These are phyloP conservation scores for Intellagama lesueurii DNA, from an alignment of 2,797 vertebrate species.

Conservation along the genomic window DNA sequence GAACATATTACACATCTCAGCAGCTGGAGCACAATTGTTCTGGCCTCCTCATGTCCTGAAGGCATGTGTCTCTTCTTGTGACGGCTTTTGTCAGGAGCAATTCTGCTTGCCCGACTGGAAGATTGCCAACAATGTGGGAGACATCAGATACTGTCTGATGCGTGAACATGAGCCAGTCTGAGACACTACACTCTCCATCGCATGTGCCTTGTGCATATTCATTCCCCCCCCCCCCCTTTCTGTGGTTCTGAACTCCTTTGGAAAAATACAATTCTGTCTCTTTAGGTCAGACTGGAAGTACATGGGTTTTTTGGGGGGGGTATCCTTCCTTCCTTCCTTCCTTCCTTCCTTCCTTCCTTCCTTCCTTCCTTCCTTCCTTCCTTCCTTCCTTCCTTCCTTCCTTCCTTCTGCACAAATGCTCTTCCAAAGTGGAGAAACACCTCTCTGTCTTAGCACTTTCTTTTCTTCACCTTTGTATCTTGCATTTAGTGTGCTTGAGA, in stretches of 20 bases:
- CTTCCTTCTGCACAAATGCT: too few relatives aligned
- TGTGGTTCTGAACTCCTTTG: constrained; percentile 36
- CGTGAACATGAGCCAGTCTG: constrained; percentile 50
- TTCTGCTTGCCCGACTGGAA: constrained; percentile 49
- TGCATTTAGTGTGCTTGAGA: too few relatives aligned
- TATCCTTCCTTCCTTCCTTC: too few relatives aligned
- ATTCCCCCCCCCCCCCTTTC: constrained; percentile 5
- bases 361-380: too few relatives aligned
- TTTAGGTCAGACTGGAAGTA: neutral
- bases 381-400: too few relatives aligned
- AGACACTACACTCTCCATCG: constrained; percentile 57
- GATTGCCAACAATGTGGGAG: constrained; percentile 34
- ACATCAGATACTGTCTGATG: constrained; percentile 56
- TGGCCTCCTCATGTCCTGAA: constrained; percentile 27
- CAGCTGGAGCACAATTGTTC: neutral
- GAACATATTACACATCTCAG: neutral
- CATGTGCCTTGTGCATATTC: constrained; percentile 40
- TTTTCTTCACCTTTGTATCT: too few relatives aligned
- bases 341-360: too few relatives aligned
- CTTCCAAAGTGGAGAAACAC: too few relatives aligned
- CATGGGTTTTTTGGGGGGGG: too few relatives aligned
- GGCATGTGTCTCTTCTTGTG: constrained; percentile 36
- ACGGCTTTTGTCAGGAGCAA: constrained; percentile 32
- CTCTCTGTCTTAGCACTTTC: too few relatives aligned
- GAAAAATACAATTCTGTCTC: neutral